Evolutionary conservation across 2,888 invertebrate genomes (phyloP).

Genomic region (Acanthosepion esculentum): DNA sequence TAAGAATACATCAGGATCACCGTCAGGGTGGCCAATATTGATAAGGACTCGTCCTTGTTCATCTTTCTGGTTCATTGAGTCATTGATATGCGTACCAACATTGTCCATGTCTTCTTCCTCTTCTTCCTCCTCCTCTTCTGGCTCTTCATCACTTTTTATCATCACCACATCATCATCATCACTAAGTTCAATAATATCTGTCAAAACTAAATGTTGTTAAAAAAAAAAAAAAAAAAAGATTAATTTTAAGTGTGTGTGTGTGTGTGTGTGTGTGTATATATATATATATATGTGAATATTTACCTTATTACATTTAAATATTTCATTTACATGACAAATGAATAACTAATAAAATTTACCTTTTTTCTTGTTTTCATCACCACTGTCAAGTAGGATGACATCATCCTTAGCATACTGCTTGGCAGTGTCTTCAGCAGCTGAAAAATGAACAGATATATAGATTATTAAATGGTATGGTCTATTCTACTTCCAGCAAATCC

Average conservation of each 20-base stretch:
- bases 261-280: too few relatives aligned
- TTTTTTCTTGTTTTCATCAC: conserved; percentile 58
- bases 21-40: conserved; percentile 93
- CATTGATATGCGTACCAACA: conserved; percentile 91
- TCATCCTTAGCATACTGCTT: conserved; percentile 57
- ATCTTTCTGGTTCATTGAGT: conserved; percentile 91
- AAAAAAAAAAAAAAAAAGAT: neutral
- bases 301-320: neutral
- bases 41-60: conserved; percentile 92
- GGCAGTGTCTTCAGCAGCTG: conserved; percentile 64
- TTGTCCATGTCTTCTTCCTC: conserved; percentile 94
- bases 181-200: conserved; percentile 63
- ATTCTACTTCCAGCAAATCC: neutral
- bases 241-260: neutral
- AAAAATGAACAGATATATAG: neutral
- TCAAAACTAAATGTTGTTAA: conserved; percentile 20
- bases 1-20: conserved; percentile 91
- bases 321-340: neutral
- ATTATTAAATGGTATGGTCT: neutral
- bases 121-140: conserved; percentile 77
- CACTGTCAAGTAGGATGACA: conserved; percentile 55
- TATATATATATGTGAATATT: neutral
- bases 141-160: conserved; percentile 52
- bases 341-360: neutral
- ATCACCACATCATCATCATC: conserved; percentile 75